Percentiles rank a stretch among this genome's conserved stretches.
Conservation (phyloP, 2,113 vertebrate species). For the Mesocricetus auratus region DNA sequence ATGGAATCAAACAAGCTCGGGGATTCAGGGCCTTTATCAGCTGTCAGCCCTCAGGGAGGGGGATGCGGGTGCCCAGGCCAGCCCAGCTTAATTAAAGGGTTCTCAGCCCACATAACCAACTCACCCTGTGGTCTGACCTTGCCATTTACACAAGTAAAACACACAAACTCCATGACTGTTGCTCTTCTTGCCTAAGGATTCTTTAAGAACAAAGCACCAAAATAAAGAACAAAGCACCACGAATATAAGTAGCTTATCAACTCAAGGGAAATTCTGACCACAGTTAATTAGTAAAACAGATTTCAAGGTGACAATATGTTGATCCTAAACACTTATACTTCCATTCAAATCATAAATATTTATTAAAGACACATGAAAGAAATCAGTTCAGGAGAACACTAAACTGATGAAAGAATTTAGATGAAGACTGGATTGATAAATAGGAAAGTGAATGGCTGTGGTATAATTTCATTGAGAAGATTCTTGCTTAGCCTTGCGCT, state of each 20-base stretch:
- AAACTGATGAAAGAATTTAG: constrained; percentile 67
- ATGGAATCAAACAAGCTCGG: not conserved
- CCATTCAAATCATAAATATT: constrained; percentile 64
- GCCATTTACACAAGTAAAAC: constrained; percentile 32
- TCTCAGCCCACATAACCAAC: not conserved
- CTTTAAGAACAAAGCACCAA: constrained; percentile 24
- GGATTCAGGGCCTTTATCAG: constrained; percentile 7
- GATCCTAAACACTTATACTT: constrained; percentile 64
- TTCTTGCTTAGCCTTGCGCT: constrained; percentile 60
- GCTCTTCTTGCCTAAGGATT: constrained; percentile 32
- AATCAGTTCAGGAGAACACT: constrained; percentile 62
- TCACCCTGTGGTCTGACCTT: not conserved
- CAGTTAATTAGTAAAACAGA: constrained; percentile 51
- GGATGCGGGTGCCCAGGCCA: not conserved
- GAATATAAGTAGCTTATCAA: constrained; percentile 20
- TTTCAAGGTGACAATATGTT: constrained; percentile 62
- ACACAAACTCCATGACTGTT: constrained; percentile 53
- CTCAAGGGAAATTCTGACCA: constrained; percentile 57
- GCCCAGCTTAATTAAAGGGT: not conserved
- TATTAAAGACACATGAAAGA: constrained; percentile 52
- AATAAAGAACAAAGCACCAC: not conserved
- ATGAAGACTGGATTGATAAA: constrained; percentile 68
- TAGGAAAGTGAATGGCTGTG: constrained; percentile 66
- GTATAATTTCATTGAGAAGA: constrained; percentile 51
- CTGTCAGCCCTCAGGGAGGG: not conserved